Base-by-base conservation (phyloP, 2,888 invertebrate species). In the Oscheius sp. region DNA sequence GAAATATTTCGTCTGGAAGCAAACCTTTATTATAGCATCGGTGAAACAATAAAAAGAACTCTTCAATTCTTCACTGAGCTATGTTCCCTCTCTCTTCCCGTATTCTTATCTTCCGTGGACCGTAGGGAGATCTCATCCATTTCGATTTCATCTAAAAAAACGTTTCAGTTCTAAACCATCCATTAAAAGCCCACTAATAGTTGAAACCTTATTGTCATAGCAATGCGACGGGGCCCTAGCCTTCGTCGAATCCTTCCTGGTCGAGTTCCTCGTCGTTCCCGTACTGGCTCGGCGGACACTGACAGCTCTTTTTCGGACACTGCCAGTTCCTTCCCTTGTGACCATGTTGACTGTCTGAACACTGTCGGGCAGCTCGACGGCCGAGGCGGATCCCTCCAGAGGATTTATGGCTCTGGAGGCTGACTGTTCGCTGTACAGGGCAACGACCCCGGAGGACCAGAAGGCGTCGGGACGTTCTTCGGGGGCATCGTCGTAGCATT, bases 381-480 rank as follows among this genome's bases (percentile, higher is more conserved):
- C 58, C 2, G 70, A 42, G 1, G 58, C 59, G 2, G 70, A 70
- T 11, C 70, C 70, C n/a, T n/a, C 10, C 2, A 70, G n/a, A 21
- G 70, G 70, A 58, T 81, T 81, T 53, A 79, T 75, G 47, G 76
- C 68, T 58, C 76, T 66, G 51, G 75, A 72, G n/a, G 78, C 79
- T 1, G 82, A 78, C 10, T 73, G 75, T 57, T 74, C 74, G 10
- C 79, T 79, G 57, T 82, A 82, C 7, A 82, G 51, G 13, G 79
- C 79, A 5, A 75, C 76, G 11, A 78, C 78, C 21, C 77, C 76
- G 11, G 76, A 77, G 37, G 76, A 75, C 79, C 80, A 82, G 76
- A 82, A 82, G 72, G 74, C 77, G 57, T 82, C 82, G 35, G 76
- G 73, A 59, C 72, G 74, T 50, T 79, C 66, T 53, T 74, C 68